These are phyloP conservation scores for Lordiphosa mommai DNA, from an alignment of 1,140 invertebrate species.

Conservation along the genomic window DNA sequence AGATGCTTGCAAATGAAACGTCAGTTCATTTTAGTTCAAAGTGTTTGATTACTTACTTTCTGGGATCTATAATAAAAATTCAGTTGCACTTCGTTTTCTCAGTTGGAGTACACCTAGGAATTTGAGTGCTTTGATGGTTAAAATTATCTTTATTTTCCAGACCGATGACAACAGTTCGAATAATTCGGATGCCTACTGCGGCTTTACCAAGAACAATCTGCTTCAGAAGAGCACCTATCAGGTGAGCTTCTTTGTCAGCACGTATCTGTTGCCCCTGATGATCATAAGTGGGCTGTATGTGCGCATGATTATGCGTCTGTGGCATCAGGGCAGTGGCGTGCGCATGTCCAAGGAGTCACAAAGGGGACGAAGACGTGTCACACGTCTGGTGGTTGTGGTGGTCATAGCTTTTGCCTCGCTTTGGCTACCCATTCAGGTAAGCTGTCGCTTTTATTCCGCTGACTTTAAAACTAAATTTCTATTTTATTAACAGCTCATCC, in stretches of 20 bases:
- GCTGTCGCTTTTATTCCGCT: neutral
- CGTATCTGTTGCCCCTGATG: constrained; percentile 90
- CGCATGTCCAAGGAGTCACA: constrained; percentile 84
- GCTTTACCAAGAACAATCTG: constrained; percentile 26
- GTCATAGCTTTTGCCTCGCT: constrained; percentile 96
- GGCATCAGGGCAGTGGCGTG: constrained; percentile 89
- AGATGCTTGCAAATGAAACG: no score
- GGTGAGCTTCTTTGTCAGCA: constrained; percentile 61
- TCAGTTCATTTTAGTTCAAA: no score
- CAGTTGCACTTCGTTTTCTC: no score
- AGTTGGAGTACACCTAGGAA: constrained; percentile 1
- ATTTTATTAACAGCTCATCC: constrained; percentile 84
- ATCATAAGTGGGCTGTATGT: constrained; percentile 94
- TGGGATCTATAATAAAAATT: no score
- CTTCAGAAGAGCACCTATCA: constrained; percentile 50
- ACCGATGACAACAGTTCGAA: constrained; percentile 32
- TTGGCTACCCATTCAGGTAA: constrained; percentile 96
- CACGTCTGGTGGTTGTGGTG: constrained; percentile 94
- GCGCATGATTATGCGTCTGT: constrained; percentile 92
- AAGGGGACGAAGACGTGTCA: constrained; percentile 93
- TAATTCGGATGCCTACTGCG: constrained; percentile 30
- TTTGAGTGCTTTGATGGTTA: constrained; percentile 3
- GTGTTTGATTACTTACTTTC: no score
- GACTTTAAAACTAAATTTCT: neutral
- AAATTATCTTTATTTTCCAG: constrained; percentile 15